Base-by-base conservation (phyloP, 2,888 invertebrate species). In the Drosophila meridiana region DNA sequence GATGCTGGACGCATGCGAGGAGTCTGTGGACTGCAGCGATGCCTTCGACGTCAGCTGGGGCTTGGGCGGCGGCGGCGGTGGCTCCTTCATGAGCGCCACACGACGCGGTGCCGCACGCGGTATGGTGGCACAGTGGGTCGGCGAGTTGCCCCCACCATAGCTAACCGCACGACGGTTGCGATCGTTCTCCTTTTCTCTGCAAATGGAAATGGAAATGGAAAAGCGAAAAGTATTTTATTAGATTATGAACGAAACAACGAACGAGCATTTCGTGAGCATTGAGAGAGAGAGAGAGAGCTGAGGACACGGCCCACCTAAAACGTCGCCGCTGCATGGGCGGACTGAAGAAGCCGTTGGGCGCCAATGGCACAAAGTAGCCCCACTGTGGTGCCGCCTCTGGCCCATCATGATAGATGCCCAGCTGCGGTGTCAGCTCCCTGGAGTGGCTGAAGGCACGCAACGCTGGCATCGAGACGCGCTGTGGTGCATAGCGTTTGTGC, bases 321-420 rank as follows among this genome's bases (percentile, higher is more conserved):
- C 80, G 79, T 59, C 91, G 85, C 38, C 92, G 80, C 56, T 91
- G 88, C 75, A 91, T 83, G 11, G 93, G 93, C 8, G 93, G 93
- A 90, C 92, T 93, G 57, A 93, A 91, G 80, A 90, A 95, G 68
- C 94, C 93, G 74, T 94, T 94, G 36, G 92, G 87, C 65, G 92
- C 83, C 66, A 93, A 80, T 8, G 95, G 95, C 78, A 95, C 94
- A 88, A 95, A 95, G 88, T 95, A 95, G 1, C 95, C 95, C 80
- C 95, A 91, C 85, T 95, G 95, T 9, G 95, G 94, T 45, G 91
- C 76, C 45, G 74, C 62, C 59, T 69, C 70, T 6, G 81, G 64
- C 47, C 76, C 80, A 68, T 91, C 88, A 53, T 91, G 90, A 73
- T 81, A 92, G 63, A 90, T 73, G 57, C 91, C 91, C 79, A 92